Base-by-base conservation (phyloP, 2,888 invertebrate species). In the Leptogaster cylindrica region DNA sequence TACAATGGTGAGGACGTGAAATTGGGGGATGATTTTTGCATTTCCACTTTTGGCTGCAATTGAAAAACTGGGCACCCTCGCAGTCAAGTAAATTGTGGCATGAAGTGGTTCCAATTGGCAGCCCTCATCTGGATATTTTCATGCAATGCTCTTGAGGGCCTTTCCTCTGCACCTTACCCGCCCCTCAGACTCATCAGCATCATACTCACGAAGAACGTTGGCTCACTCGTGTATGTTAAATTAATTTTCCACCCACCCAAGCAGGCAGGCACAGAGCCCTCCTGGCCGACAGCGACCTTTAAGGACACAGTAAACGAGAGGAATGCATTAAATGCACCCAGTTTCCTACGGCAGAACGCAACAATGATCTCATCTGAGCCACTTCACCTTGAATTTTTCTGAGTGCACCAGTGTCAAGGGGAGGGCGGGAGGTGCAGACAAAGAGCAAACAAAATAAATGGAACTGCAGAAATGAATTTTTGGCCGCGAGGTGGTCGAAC, bases 341-440 rank as follows among this genome's bases (percentile, higher is more conserved):
- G n/a, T n/a, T n/a, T 16, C 12, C 10, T 44, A 4, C 44, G 2
- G 23, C 23, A 46, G 46, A 25, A 46, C 23, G 46, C n/a, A 8
- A 18, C 18, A 20, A 14, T 44, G 31, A 3, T 25, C 12, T 20
- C 46, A n/a, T n/a, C 10, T 23, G 46, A n/a, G 20, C 16, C 55
- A 55, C 36, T 55, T 55, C 55, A 55, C 55, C 55, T 55, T 55
- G 20, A 55, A 23, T 23, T 23, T 20, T 18, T 18, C 18, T 10
- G 20, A 33, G 16, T 10, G 14, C 52, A 18, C 23, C 5, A 28
- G 52, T n/a, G n/a, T n/a, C n/a, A n/a, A n/a, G n/a, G n/a, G n/a
- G n/a, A n/a, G n/a, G n/a, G n/a, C n/a, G n/a, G n/a, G n/a, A n/a
- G n/a, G n/a, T n/a, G n/a, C n/a, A n/a, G n/a, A n/a, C n/a, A n/a